phyloP scores from a whole-genome alignment of 2,113 vertebrate species.

The Forbesichthys agassizii region DNA sequence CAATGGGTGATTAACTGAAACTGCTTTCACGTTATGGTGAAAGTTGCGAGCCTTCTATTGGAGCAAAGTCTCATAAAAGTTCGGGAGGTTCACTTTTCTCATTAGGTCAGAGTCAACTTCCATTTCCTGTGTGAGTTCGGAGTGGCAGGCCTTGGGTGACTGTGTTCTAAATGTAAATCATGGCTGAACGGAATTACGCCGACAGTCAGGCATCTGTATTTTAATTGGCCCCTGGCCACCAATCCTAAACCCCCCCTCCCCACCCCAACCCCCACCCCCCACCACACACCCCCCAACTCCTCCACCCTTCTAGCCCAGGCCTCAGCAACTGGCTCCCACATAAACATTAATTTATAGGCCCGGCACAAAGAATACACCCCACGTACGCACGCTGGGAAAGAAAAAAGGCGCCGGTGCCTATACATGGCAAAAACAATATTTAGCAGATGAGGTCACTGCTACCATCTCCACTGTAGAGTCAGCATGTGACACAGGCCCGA shows the following conservation, averaged over 20 bases:
- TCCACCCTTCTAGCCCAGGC: conserved; percentile 20
- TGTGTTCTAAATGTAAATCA: conserved; percentile 77
- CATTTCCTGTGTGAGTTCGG: conserved; percentile 73
- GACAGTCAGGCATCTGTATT: conserved; percentile 79
- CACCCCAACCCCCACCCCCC: conserved; percentile 13
- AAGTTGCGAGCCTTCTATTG: conserved; percentile 68
- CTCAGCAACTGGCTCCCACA: conserved; percentile 70
- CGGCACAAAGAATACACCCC: conserved; percentile 55
- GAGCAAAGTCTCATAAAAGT: conserved; percentile 74
- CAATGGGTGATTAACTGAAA: conserved; percentile 69
- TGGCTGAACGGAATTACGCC: conserved; percentile 78
- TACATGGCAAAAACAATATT: conserved; percentile 74
- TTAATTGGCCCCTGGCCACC: conserved; percentile 76
- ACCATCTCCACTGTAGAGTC: conserved; percentile 61
- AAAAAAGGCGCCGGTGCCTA: conserved; percentile 36
- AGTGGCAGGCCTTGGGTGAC: conserved; percentile 73
- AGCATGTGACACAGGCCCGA: conserved; percentile 54
- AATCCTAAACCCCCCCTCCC: conserved; percentile 14
- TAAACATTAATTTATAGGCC: conserved; percentile 70
- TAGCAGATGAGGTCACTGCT: conserved; percentile 72
- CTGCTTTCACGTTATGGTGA: conserved; percentile 64
- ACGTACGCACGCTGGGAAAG: conserved; percentile 53
- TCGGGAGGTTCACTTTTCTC: conserved; percentile 79
- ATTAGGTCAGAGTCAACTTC: conserved; percentile 78
- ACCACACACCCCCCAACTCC: conserved; percentile 1